A percentile compares a stretch with the other conserved stretches of the same genome.
These are phyloP conservation scores for Caenorhabditis plicata DNA, from an alignment of 2,888 invertebrate genomes.

Conservation along the genomic window DNA sequence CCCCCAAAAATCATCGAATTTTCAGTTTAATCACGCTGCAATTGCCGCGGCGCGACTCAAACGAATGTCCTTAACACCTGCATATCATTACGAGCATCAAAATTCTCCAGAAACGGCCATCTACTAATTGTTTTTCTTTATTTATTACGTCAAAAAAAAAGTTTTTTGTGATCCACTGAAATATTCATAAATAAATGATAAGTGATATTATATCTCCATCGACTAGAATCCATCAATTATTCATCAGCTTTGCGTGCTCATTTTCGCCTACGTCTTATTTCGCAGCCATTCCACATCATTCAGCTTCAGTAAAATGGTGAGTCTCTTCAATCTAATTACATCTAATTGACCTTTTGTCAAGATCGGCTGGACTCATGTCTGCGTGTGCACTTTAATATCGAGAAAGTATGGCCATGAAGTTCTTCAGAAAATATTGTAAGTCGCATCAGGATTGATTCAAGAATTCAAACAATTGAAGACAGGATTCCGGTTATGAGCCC, in stretches of 20 bases:
- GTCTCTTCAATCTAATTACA: not conserved
- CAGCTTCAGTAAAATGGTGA: not conserved
- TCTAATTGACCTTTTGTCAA: constrained; percentile 13
- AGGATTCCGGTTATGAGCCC: constrained; percentile 48
- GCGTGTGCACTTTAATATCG: constrained; percentile 44
- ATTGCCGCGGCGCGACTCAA: constrained; percentile 32
- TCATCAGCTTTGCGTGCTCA: too few species aligned
- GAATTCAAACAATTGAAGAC: constrained; percentile 19
- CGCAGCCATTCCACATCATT: not conserved
- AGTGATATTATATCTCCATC: not conserved
- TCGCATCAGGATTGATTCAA: not conserved
- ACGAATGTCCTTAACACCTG: constrained; percentile 21
- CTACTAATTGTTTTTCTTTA: constrained; percentile 2
- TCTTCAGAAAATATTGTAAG: constrained; percentile 51
- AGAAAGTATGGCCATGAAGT: constrained; percentile 49
- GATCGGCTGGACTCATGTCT: constrained; percentile 60
- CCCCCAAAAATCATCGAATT: not conserved
- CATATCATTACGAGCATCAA: constrained; percentile 8
- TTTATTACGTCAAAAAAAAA: not conserved
- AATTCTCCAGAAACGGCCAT: constrained; percentile 34
- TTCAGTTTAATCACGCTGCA: constrained; percentile 32
- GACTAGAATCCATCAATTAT: too few species aligned
- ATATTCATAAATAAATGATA: not conserved
- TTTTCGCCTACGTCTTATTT: too few species aligned
- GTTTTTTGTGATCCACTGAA: not conserved